Evolutionary conservation across 2,888 invertebrate species (phyloP).

Genomic region (Drosophila antonietae): DNA sequence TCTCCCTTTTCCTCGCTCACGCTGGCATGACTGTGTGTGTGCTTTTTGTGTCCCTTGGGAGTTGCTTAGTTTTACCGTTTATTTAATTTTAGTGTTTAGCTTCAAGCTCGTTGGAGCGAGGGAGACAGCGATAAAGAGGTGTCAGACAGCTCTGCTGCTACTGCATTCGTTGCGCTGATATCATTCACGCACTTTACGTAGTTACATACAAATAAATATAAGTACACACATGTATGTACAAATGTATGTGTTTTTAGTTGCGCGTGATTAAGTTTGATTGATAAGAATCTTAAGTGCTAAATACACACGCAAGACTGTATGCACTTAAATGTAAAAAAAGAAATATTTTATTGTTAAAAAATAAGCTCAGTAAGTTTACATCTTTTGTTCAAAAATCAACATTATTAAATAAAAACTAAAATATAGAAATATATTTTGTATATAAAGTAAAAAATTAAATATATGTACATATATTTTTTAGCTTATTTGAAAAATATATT

Average conservation of each 20-base stretch:
- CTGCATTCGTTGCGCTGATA: slow-evolving; percentile 17
- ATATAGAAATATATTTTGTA: not conserved
- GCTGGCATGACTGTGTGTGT: not conserved
- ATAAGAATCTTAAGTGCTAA: slow-evolving; percentile 1
- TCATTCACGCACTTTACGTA: slow-evolving; percentile 27
- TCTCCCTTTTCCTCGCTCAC: no score
- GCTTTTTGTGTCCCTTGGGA: slow-evolving; percentile 18
- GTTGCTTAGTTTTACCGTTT: slow-evolving; percentile 33
- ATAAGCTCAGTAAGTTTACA: not conserved
- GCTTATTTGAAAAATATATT: no score
- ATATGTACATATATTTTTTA: no score
- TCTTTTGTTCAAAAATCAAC: no score
- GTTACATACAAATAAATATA: not conserved
- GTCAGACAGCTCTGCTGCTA: slow-evolving; percentile 9
- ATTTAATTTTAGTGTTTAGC: slow-evolving; percentile 50
- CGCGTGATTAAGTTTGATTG: slow-evolving; percentile 1
- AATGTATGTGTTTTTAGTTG: not conserved
- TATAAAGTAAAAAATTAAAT: no score
- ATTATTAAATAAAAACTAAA: no score
- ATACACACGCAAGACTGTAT: not conserved
- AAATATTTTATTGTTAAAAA: not conserved
- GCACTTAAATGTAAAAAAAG: no score
- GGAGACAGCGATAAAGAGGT: not conserved
- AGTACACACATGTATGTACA: not conserved
- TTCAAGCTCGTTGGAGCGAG: not conserved